Conservation (phyloP, 2,797 vertebrate species). For the Mastacembelus armatus region DNA sequence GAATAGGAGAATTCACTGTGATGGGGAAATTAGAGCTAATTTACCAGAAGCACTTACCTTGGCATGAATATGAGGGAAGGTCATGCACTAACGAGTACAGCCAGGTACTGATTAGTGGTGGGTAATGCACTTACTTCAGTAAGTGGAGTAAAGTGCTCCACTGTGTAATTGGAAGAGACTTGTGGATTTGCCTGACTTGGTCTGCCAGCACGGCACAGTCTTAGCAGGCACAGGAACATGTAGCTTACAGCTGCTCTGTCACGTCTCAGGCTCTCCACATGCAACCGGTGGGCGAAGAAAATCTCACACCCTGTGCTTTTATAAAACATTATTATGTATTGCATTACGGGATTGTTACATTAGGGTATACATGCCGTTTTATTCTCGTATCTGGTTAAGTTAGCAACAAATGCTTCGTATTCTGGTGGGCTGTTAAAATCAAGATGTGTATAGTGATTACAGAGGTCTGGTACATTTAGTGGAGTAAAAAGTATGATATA, state of each 20-base stretch:
- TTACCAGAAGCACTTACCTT: constrained; percentile 53
- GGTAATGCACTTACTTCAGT: constrained; percentile 76
- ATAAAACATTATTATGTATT: neutral
- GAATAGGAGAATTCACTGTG: constrained; percentile 28
- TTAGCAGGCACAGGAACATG: constrained; percentile 55
- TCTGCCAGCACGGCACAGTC: constrained; percentile 64
- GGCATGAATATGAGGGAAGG: constrained; percentile 55
- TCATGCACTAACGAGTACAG: constrained; percentile 69
- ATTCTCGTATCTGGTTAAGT: neutral
- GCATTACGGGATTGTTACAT: too few relatives aligned
- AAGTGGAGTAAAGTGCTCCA: constrained; percentile 72
- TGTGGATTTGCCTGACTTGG: constrained; percentile 70
- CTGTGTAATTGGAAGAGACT: constrained; percentile 76
- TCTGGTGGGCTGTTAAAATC: neutral
- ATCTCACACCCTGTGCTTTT: neutral
- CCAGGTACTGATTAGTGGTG: constrained; percentile 80
- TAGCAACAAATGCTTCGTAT: neutral
- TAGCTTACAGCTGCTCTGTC: constrained; percentile 66
- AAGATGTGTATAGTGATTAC: too few relatives aligned
- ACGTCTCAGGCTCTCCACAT: neutral
- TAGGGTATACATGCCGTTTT: too few relatives aligned
- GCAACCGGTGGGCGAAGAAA: neutral
- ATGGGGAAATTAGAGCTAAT: constrained; percentile 50
- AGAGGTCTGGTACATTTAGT: too few relatives aligned
- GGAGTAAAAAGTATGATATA: too few relatives aligned